Percentiles rank a stretch among this genome's conserved stretches.
Conservation (phyloP, 2,113 vertebrate species). For the Conger conger region DNA sequence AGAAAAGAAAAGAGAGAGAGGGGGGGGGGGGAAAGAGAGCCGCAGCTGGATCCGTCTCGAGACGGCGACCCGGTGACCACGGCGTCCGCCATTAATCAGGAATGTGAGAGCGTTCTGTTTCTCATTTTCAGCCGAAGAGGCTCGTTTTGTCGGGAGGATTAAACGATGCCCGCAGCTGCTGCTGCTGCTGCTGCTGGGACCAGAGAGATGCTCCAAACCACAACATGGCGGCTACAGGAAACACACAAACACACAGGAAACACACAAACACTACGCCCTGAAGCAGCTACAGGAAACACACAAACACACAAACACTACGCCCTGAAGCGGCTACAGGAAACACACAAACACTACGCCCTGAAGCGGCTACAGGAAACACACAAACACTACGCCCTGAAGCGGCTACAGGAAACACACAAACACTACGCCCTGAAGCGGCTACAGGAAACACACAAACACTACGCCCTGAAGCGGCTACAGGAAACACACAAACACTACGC, state of each 20-base stretch:
- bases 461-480: too few species aligned
- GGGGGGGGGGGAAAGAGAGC: constrained; percentile 30
- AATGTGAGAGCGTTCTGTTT: constrained; percentile 41
- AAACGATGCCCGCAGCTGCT: neutral
- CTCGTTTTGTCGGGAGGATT: constrained; percentile 26
- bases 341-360: too few species aligned
- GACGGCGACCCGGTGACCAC: constrained; percentile 41
- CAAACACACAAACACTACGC: too few species aligned
- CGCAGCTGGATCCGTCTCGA: constrained; percentile 26
- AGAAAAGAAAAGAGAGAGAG: neutral
- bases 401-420: too few species aligned
- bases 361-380: too few species aligned
- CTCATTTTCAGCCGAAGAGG: constrained; percentile 48
- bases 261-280: too few species aligned
- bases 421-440: too few species aligned
- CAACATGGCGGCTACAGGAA: neutral
- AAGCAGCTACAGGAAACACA: too few species aligned
- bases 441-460: too few species aligned
- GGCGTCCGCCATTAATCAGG: constrained; percentile 52
- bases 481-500: too few species aligned
- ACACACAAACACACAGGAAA: neutral
- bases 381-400: too few species aligned
- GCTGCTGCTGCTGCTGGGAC: neutral
- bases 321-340: too few species aligned
- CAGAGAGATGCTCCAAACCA: neutral